Evolutionary conservation across 2,888 invertebrate genomes (phyloP).

Genomic region (Eremobia ochroleuca): DNA sequence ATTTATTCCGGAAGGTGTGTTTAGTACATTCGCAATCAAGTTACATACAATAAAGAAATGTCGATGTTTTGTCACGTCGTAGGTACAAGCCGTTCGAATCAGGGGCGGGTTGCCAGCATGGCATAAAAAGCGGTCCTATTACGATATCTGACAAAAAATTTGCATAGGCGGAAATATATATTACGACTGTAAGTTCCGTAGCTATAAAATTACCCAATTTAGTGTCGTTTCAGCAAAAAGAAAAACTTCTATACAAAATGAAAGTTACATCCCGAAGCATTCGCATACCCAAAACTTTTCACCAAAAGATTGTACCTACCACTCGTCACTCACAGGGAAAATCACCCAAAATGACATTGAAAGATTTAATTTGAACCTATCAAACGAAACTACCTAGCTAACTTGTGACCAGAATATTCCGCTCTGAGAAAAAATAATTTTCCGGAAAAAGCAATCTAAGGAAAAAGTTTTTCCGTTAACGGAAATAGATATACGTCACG

Average conservation of each 20-base stretch:
- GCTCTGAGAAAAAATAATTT: conserved; percentile 55
- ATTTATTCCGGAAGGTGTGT: too few species aligned
- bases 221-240: background rate
- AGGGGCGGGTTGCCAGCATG: too few species aligned
- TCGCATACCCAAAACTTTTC: conserved; percentile 2
- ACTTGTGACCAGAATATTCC: conserved; percentile 46
- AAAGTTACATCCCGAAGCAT: background rate
- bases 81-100: too few species aligned
- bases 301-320: conserved; percentile 22
- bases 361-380: conserved; percentile 49
- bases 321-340: conserved; percentile 5
- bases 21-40: too few species aligned
- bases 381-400: conserved; percentile 38
- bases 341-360: conserved; percentile 40
- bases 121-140: too few species aligned
- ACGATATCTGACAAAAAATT: background rate
- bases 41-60: too few species aligned
- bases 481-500: conserved; percentile 63
- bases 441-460: conserved; percentile 55
- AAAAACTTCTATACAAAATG: background rate
- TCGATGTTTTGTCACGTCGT: too few species aligned
- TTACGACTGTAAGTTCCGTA: background rate
- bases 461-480: conserved; percentile 64
- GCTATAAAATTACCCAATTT: background rate
- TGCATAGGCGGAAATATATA: background rate